Conservation (phyloP, 2,797 vertebrate genomes). For the Manis javanica region DNA sequence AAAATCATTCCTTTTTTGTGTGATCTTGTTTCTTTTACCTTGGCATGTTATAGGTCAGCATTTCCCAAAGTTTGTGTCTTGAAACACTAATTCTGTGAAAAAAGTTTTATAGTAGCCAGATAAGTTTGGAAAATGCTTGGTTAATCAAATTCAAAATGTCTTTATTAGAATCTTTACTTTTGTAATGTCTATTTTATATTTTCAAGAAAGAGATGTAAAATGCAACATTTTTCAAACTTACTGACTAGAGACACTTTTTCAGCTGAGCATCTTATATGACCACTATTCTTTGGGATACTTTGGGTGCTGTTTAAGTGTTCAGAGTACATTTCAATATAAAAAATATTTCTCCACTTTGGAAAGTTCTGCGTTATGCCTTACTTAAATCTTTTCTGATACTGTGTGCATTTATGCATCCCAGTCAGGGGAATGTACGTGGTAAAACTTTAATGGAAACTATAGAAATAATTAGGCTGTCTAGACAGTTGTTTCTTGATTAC, state of each 20-base stretch:
- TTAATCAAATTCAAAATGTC: not conserved
- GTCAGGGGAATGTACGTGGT: not conserved
- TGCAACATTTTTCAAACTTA: not conserved
- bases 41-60: not conserved
- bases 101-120: not conserved
- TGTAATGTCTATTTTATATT: not conserved
- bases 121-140: constrained; percentile 33
- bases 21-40: constrained; percentile 34
- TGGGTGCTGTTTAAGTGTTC: not conserved
- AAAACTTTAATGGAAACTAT: constrained; percentile 8
- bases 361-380: not conserved
- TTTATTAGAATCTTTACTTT: constrained; percentile 17
- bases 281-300: not conserved
- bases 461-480: constrained; percentile 16
- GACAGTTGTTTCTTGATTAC: not conserved
- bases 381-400: constrained; percentile 8
- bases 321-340: constrained; percentile 15
- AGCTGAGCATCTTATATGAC: not conserved
- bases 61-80: constrained; percentile 21
- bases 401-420: not conserved
- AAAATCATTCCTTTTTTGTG: not conserved
- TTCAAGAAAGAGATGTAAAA: not conserved
- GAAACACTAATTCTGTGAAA: constrained; percentile 52
- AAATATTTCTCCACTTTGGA: not conserved
- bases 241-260: constrained; percentile 2